Evolutionary conservation across 2,797 vertebrate species (phyloP), one percentile per base, ranked within the genome.

Genomic region (Sparidentex hasta): DNA sequence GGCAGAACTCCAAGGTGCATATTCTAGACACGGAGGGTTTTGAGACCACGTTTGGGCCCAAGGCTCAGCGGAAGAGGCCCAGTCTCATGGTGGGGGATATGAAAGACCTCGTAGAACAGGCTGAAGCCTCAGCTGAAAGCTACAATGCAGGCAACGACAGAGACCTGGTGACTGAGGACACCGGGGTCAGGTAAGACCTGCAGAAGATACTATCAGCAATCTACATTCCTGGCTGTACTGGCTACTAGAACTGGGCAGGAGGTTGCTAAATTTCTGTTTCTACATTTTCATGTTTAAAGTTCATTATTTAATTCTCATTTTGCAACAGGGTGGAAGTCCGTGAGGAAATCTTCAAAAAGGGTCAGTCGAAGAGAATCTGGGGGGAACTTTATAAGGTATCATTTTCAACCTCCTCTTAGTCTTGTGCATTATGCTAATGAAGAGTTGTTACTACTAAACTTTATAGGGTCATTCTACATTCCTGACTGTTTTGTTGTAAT

Each of bases 361-460:
- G 98, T 41, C 98, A 99, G 75, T 99, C 98, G 65, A 99, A 95
- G 87, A 96, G 98, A 92, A 99, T 99, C 90, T 99, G 98, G 98
- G 98, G 98, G 52, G 98, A 99, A 78, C 97, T 99, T 29, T 99
- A 99, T 88, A 99, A 99, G 97, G 98, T 99, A 88, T 57, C 0
- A 0, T 38, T 61, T 63, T n/a, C 41, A 25, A 55, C 12, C 13
- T 56, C 2, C 1, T 33, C 7, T 61, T 33, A 62, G n/a, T 25
- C 1, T 2, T 14, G 7, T 74, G 21, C 11, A 8, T 21, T 33
- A 21, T 67, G 25, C 5, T 33, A 41, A 47, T 65, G n/a, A 47
- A 9, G 5, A 16, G 16, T 16, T 29, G 13, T 2, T 52, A 47
- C 21, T 48, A 21, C n/a, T 43, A 29, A 51, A 18, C 18, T 21